phyloP scores from a whole-genome alignment of 2,113 vertebrate species.

The Rissa tridactyla region DNA sequence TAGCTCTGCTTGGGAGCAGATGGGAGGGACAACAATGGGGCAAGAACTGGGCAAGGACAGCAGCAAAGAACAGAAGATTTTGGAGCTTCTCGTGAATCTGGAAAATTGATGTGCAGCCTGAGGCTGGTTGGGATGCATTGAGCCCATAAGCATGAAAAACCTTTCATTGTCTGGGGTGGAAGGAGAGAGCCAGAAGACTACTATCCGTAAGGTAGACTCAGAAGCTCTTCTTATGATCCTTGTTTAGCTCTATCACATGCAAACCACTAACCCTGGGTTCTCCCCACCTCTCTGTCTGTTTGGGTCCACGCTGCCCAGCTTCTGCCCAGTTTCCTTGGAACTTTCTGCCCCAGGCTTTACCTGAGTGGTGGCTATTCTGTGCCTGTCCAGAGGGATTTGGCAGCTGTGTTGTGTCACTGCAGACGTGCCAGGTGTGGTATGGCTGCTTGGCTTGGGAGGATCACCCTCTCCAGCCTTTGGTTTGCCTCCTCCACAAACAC shows the following conservation, averaged over 20 bases:
- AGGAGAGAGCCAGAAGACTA: background rate
- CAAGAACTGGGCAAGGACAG: background rate
- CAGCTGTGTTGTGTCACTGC: background rate
- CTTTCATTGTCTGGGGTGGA: background rate
- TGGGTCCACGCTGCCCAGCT: fast-evolving
- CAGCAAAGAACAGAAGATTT: background rate
- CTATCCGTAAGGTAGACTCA: background rate
- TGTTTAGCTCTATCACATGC: background rate
- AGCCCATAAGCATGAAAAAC: background rate
- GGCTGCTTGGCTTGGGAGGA: background rate
- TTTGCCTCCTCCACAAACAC: background rate
- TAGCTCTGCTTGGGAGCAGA: background rate
- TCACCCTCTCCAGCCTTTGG: background rate
- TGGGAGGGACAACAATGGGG: background rate
- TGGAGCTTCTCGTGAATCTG: background rate
- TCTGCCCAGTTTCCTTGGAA: background rate
- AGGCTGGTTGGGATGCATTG: background rate
- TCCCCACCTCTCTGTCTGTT: background rate
- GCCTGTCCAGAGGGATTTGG: background rate
- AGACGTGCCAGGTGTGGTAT: background rate
- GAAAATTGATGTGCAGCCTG: background rate
- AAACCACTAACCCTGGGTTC: background rate
- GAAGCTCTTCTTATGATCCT: background rate
- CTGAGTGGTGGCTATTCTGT: background rate
- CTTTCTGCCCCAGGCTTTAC: background rate